phyloP scores from a whole-genome alignment of 2,113 vertebrate species.

The Haemorhous mexicanus region DNA sequence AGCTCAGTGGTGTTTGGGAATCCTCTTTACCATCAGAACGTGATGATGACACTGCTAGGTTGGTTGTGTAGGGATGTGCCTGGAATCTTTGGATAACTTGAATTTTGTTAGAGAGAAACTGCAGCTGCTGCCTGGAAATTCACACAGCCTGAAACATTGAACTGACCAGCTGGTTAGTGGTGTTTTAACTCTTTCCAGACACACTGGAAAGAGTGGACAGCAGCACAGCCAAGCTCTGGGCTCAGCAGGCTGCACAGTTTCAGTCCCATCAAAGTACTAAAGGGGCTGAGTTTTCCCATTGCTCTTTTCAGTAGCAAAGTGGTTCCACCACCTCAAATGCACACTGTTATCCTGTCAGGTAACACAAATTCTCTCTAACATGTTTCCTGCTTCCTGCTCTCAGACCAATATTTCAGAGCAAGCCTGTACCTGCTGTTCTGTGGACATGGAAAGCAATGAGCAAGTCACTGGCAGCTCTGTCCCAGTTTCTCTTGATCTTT shows the following conservation, averaged over 20 bases:
- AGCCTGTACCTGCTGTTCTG: not conserved
- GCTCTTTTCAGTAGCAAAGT: not conserved
- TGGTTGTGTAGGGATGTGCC: not conserved
- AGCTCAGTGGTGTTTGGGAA: rapidly evolving
- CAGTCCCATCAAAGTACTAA: not conserved
- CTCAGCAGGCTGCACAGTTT: not conserved
- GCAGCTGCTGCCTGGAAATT: not conserved
- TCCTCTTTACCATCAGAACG: rapidly evolving
- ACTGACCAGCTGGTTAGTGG: not conserved
- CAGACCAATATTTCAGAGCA: not conserved
- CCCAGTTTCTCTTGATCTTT: not conserved
- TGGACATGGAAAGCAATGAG: not conserved
- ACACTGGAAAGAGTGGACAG: not conserved
- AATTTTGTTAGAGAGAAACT: not conserved
- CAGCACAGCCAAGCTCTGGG: not conserved
- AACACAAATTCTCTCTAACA: not conserved
- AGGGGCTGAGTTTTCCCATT: not conserved
- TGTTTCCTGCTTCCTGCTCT: not conserved
- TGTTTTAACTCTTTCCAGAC: not conserved
- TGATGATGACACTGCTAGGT: not conserved
- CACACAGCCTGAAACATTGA: not conserved
- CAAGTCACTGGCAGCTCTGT: not conserved
- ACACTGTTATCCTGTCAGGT: not conserved
- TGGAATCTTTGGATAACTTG: not conserved
- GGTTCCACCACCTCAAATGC: not conserved